Evolutionary conservation across 2,113 vertebrate genomes (phyloP), one percentile per base, ranked within the genome.

Genomic region (Oceanites oceanicus): DNA sequence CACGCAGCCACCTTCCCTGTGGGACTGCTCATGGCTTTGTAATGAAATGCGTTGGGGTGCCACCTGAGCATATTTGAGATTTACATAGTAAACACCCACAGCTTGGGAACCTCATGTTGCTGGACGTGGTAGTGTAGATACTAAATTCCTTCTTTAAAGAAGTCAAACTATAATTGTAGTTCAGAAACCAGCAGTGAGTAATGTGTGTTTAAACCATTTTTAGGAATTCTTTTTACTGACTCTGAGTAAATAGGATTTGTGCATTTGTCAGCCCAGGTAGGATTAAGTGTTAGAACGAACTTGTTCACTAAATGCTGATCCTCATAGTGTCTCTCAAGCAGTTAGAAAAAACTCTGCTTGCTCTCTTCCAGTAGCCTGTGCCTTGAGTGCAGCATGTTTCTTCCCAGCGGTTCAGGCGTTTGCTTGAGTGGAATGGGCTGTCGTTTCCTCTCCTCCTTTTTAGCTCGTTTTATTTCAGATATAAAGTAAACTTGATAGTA

Each of bases 261-360:
- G 11, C 30, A 32, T 65, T 91, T 80, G 32, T 53, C 18, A 7
- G 29, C 42, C n/a, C 27, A 52, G 30, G 23, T 27, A 58, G 15
- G 21, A 87, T 70, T 59, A 82, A 42, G 18, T 15, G 11, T 55
- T 38, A 52, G 29, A 77, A 78, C 30, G 11, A 85, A 16, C 18
- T 85, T 81, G 17, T 22, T 68, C 32, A 61, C 29, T 68, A 56
- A 61, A 47, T 65, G 18, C 6, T 67, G 34, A 70, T 65, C 14
- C 9, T 85, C 7, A 20, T 2, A 45, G 47, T 29, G 56, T 2
- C 52, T 70, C 52, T 78, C 0, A 0, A 38, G 38, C 34, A 36
- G 22, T 67, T 83, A 45, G 29, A 19, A 75, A 88, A 49, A 38
- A 8, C 13, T 79, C 21, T 55, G 7, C 6, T 36, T 78, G 27